Conservation (phyloP, 2,797 vertebrate genomes). For the Gastrophryne carolinensis region DNA sequence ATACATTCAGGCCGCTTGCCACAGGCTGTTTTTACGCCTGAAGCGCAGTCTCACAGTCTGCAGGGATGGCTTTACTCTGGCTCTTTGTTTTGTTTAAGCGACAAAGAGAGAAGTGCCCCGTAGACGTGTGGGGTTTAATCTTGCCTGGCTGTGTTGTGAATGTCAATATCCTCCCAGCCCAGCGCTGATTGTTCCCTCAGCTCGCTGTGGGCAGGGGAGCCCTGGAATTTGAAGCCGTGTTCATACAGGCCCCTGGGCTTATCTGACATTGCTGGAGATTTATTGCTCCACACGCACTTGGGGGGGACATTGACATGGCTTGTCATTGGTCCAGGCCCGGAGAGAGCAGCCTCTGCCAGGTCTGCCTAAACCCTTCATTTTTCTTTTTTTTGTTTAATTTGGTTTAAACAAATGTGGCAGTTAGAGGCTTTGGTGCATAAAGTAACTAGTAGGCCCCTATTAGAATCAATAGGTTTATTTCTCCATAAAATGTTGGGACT, state of each 20-base stretch:
- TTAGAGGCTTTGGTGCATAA: too few species aligned
- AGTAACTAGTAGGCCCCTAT: too few species aligned
- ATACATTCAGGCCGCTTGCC: too few species aligned
- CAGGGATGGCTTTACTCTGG: neutral
- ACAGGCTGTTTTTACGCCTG: neutral
- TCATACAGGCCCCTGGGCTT: constrained; percentile 52
- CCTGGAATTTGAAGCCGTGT: constrained; percentile 52
- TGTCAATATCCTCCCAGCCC: neutral
- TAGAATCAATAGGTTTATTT: too few species aligned
- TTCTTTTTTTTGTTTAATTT: neutral
- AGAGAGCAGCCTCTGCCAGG: neutral
- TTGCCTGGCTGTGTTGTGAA: neutral
- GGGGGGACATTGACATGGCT: constrained; percentile 45
- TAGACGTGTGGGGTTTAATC: neutral
- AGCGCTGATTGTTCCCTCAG: neutral
- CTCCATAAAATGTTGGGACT: too few species aligned
- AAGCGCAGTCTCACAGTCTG: neutral
- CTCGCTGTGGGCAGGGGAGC: constrained; percentile 19
- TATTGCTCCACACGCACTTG: constrained; percentile 36
- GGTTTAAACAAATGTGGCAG: too few species aligned
- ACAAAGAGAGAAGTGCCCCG: neutral
- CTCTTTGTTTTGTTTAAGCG: neutral
- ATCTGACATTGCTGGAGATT: constrained; percentile 24
- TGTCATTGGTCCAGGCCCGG: constrained; percentile 6
- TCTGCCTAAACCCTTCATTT: neutral